Percentiles rank a stretch among this genome's conserved stretches.
Conservation (phyloP, 2,888 invertebrate species). For the Melieria omissa region DNA sequence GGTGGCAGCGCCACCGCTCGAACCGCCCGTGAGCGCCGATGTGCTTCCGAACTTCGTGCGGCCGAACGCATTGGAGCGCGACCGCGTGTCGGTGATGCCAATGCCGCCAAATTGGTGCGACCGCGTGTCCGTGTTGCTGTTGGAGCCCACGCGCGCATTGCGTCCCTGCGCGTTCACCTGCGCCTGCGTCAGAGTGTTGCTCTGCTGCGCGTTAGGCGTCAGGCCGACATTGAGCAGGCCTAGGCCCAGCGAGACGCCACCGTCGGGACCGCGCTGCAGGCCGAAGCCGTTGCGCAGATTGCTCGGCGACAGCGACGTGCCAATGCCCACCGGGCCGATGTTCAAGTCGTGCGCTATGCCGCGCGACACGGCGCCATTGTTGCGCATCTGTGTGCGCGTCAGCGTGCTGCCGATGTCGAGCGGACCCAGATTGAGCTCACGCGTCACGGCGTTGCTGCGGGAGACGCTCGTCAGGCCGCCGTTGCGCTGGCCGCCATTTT, state of each 20-base stretch:
- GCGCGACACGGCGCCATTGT: slow-evolving; percentile 54
- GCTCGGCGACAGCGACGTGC: slow-evolving; percentile 58
- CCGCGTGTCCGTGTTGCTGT: slow-evolving; percentile 52
- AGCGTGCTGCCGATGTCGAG: slow-evolving; percentile 60
- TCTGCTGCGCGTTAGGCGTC: slow-evolving; percentile 47
- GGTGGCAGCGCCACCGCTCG: slow-evolving; percentile 48
- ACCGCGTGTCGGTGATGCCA: slow-evolving; percentile 53
- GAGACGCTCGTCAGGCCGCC: slow-evolving; percentile 54
- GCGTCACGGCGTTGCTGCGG: slow-evolving; percentile 54
- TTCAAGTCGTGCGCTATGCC: slow-evolving; percentile 56
- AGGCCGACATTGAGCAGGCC: slow-evolving; percentile 59
- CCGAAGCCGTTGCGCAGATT: slow-evolving; percentile 59
- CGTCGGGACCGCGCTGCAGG: slow-evolving; percentile 54
- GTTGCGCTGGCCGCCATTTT: slow-evolving; percentile 47
- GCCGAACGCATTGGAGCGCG: slow-evolving; percentile 57
- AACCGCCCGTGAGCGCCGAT: slow-evolving; percentile 53
- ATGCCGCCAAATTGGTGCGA: slow-evolving; percentile 53
- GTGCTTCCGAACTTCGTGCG: slow-evolving; percentile 55
- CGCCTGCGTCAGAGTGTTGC: slow-evolving; percentile 45
- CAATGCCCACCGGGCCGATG: slow-evolving; percentile 58
- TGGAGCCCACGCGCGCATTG: slow-evolving; percentile 51
- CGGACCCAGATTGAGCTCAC: slow-evolving; percentile 57
- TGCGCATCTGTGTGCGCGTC: slow-evolving; percentile 53
- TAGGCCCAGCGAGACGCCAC: slow-evolving; percentile 56
- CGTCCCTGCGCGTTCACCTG: slow-evolving; percentile 57